Conservation (phyloP, 2,888 invertebrate genomes). For the Lepidocyrtoides sp. region DNA sequence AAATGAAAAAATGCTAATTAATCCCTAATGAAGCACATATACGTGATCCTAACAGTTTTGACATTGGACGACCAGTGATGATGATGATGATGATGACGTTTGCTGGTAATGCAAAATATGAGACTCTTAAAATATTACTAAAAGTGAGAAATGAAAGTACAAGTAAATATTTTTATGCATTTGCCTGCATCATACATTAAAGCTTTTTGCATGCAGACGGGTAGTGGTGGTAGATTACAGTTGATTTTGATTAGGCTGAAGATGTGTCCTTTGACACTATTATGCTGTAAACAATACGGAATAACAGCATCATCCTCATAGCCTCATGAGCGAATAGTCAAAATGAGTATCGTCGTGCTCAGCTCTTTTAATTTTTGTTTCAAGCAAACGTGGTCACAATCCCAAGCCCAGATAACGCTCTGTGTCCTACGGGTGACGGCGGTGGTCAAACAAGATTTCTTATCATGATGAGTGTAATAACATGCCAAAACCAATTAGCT, state of each 20-base stretch:
- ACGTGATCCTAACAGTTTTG: slow-evolving; percentile 14
- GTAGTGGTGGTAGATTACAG: background rate
- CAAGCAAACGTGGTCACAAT: background rate
- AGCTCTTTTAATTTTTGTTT: background rate
- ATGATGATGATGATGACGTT: too few species aligned
- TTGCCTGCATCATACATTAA: background rate
- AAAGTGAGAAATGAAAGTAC: slow-evolving; percentile 38
- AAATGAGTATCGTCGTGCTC: too few species aligned
- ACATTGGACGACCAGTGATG: background rate
- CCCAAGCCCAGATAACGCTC: background rate
- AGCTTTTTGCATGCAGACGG: background rate
- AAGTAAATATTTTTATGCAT: slow-evolving; percentile 31
- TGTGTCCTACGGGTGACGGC: slow-evolving; percentile 16
- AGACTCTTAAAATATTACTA: background rate
- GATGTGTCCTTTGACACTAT: slow-evolving; percentile 72
- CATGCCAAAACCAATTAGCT: slow-evolving; percentile 69
- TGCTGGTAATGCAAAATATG: background rate
- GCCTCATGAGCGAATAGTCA: background rate
- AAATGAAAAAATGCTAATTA: slow-evolving; percentile 44
- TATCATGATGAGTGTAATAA: slow-evolving; percentile 59
- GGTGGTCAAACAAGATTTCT: slow-evolving; percentile 53
- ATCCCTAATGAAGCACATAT: slow-evolving; percentile 36
- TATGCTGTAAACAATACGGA: slow-evolving; percentile 21
- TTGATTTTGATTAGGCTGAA: slow-evolving; percentile 54
- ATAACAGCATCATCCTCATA: background rate